phyloP scores from a whole-genome alignment of 2,113 vertebrate genomes.

The Morone saxatilis region DNA sequence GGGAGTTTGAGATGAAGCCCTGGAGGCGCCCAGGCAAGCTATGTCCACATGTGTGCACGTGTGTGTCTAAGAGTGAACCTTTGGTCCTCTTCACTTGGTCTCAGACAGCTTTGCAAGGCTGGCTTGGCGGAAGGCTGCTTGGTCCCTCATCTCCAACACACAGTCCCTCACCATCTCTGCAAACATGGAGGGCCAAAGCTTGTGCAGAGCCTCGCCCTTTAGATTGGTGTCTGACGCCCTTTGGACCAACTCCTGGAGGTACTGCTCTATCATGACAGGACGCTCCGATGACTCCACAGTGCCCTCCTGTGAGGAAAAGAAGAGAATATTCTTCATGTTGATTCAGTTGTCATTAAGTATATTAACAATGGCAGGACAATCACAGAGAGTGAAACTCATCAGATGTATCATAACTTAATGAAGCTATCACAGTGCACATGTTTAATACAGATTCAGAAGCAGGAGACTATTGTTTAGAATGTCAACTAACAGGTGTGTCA shows the following conservation, averaged over 20 bases:
- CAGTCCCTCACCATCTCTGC: slow-evolving; percentile 94
- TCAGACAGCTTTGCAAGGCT: slow-evolving; percentile 89
- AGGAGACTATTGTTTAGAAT: neutral
- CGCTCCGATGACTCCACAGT: slow-evolving; percentile 72
- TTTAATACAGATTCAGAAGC: too few species aligned
- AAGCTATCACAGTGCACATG: neutral
- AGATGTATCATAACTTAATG: neutral
- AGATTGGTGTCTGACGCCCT: slow-evolving; percentile 90
- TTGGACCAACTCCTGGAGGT: slow-evolving; percentile 88
- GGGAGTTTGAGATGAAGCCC: slow-evolving; percentile 21
- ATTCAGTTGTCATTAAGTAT: neutral
- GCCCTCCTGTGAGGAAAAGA: slow-evolving; percentile 74
- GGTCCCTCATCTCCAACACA: slow-evolving; percentile 92
- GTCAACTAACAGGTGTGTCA: neutral
- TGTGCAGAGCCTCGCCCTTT: slow-evolving; percentile 93
- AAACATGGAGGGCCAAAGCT: slow-evolving; percentile 97
- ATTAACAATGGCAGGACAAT: neutral
- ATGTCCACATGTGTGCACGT: slow-evolving; percentile 27
- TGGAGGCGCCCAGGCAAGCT: slow-evolving; percentile 6
- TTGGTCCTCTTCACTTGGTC: slow-evolving; percentile 71
- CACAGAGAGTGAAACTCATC: neutral
- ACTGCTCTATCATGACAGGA: slow-evolving; percentile 81
- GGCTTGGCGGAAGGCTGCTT: slow-evolving; percentile 88
- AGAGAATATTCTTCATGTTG: neutral
- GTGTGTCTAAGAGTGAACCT: slow-evolving; percentile 47